These are phyloP conservation scores for Hoplostethus mediterraneus DNA, from an alignment of 2,797 vertebrate species.

Conservation along the genomic window DNA sequence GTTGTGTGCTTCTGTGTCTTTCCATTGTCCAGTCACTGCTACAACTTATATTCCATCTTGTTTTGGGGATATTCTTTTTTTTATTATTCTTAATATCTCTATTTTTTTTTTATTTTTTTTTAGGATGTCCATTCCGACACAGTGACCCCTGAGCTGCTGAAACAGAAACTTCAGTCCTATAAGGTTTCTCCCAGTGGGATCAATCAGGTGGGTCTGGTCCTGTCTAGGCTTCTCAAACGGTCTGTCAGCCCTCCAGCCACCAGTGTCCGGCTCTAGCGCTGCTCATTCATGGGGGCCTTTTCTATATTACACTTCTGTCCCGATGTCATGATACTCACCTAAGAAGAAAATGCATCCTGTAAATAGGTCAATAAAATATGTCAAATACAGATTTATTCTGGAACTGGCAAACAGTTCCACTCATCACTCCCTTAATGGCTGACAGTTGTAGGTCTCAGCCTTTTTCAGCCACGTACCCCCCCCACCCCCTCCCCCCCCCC, in stretches of 20 bases:
- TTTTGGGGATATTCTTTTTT: not conserved
- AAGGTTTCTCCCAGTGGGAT: conserved; percentile 90
- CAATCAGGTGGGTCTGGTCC: conserved; percentile 81
- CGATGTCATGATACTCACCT: not conserved
- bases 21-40: not conserved
- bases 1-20: conserved; percentile 51
- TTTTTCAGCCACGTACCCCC: not conserved
- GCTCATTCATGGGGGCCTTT: not conserved
- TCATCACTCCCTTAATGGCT: not conserved
- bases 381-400: not conserved
- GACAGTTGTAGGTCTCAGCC: not conserved
- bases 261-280: not conserved
- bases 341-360: not conserved
- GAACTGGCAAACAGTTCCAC: not conserved
- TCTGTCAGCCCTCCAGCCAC: not conserved
- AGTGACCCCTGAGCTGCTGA: conserved; percentile 94
- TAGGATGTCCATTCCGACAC: conserved; percentile 98
- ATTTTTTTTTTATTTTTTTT: conserved; percentile 30
- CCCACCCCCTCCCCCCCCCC: not conserved
- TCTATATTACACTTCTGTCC: not conserved
- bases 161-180: conserved; percentile 95
- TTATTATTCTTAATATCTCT: too few species aligned
- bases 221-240: not conserved
- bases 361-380: not conserved
- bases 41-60: not conserved